Evolutionary conservation across 92 coral and sea anemone species (phyloP).

Genomic region (Porites cylindrica): DNA sequence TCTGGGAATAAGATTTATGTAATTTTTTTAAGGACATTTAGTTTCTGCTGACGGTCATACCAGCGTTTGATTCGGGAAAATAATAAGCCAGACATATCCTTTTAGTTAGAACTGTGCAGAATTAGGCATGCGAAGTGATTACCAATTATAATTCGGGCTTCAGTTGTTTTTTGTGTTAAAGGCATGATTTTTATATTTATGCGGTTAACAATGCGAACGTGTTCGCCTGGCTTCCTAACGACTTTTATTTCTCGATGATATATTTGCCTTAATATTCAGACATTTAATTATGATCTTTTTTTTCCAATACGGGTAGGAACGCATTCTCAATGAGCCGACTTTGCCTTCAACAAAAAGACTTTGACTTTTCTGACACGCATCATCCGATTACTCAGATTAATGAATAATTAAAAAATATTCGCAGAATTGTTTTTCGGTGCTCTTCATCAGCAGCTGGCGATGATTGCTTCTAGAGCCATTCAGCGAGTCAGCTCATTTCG

Average conservation of each 20-base stretch:
- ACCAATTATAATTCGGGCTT: too few relatives aligned
- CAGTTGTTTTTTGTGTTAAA: too few relatives aligned
- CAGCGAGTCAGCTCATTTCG: slow-evolving; percentile 23
- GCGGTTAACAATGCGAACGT: not conserved
- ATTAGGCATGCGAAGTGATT: too few relatives aligned
- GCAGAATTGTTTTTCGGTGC: slow-evolving; percentile 29
- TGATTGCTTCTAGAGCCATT: slow-evolving; percentile 2
- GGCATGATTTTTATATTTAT: too few relatives aligned
- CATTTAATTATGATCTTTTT: not conserved
- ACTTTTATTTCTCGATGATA: not conserved
- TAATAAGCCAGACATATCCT: too few relatives aligned
- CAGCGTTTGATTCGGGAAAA: too few relatives aligned
- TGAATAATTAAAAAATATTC: slow-evolving; percentile 42
- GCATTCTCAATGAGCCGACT: not conserved
- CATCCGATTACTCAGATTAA: slow-evolving; percentile 31
- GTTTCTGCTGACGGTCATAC: too few relatives aligned
- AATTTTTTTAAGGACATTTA: too few relatives aligned
- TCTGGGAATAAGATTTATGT: too few relatives aligned
- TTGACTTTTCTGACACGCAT: slow-evolving; percentile 21
- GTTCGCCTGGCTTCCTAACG: not conserved
- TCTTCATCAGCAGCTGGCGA: slow-evolving; percentile 26
- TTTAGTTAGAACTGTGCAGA: too few relatives aligned
- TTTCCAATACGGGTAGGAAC: not conserved
- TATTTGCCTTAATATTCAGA: not conserved
- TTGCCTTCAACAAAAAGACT: not conserved